Base-by-base conservation (phyloP, 2,797 vertebrate genomes). In the Oreochromis grahami region DNA sequence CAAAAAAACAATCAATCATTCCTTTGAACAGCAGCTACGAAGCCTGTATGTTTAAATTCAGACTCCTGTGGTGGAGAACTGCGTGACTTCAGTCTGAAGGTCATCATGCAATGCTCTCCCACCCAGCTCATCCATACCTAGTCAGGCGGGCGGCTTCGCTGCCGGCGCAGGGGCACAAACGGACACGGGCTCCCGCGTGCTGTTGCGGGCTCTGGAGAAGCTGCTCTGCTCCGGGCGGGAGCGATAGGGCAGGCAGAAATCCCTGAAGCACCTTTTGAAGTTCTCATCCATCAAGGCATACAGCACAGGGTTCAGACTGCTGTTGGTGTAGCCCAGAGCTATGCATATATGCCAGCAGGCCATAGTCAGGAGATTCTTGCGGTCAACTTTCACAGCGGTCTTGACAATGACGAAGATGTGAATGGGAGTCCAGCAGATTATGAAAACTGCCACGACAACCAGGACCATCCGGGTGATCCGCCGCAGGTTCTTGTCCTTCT, bases 381-480 rank as follows among this genome's bases (percentile, higher is more conserved):
- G 94, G 89, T 98, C 88, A 4, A 99, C 97, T 81, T 97, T 93
- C 92, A 98, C 97, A 93, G 98, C 94, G 0, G 97, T 98, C 95
- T 95, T 98, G 91, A 99, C 85, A 1, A 99, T 99, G 94, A 99
- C 98, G 45, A 98, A 99, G 95, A 99, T 97, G 93, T 99, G 98
- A 93, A 99, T 99, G 88, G 98, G 98, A 0, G 98, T 98, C 98
- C 98, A 99, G 94, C 98, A 99, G 95, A 99, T 88, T 89, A 99
- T 98, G 94, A 99, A 99, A 90, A 97, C 98, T 0, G 98, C 98
- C 86, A 99, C 98, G 12, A 99, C 96, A 92, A 99, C 98, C 89
- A 99, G 96, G 78, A 99, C 98, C 98, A 99, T 99, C 89, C 98
- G 97, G 0, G 98, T 99, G 96, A 99, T 99, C 81, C 98, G 96